phyloP scores from a whole-genome alignment of 2,113 vertebrate genomes.

The Mesoclemmys tuberculata region DNA sequence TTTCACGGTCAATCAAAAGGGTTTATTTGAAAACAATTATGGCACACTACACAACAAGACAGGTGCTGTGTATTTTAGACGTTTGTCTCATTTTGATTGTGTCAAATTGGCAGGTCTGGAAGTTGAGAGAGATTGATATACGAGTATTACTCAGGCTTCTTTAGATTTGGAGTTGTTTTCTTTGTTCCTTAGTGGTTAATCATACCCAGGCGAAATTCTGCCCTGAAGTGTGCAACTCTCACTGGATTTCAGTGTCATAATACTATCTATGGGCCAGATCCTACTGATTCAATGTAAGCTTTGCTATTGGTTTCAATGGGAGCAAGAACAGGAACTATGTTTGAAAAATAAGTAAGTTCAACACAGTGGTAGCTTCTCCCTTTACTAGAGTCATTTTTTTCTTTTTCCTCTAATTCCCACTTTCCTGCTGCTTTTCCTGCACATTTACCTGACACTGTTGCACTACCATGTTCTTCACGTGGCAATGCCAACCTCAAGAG shows the following conservation, averaged over 20 bases:
- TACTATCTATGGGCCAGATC: neutral
- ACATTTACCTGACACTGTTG: neutral
- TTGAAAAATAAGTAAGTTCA: conserved; percentile 7
- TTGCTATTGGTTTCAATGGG: neutral
- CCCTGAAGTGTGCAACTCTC: neutral
- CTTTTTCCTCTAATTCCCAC: neutral
- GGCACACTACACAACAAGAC: neutral
- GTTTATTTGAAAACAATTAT: neutral
- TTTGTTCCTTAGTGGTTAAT: neutral
- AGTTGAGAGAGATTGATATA: neutral
- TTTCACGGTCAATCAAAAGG: neutral
- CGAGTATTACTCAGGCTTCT: neutral
- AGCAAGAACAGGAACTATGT: neutral
- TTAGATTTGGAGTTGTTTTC: neutral
- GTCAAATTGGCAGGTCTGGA: neutral
- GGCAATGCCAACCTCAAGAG: too few species aligned
- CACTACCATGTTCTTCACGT: neutral
- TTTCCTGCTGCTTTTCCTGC: neutral
- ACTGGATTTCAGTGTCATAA: neutral
- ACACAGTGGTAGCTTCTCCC: neutral
- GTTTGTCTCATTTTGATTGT: neutral
- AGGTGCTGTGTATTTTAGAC: neutral
- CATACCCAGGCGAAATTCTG: neutral
- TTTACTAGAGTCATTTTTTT: neutral
- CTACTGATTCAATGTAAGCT: neutral